Evolutionary conservation across 2,113 vertebrate genomes (phyloP).

Genomic region (Hiodon alosoides): DNA sequence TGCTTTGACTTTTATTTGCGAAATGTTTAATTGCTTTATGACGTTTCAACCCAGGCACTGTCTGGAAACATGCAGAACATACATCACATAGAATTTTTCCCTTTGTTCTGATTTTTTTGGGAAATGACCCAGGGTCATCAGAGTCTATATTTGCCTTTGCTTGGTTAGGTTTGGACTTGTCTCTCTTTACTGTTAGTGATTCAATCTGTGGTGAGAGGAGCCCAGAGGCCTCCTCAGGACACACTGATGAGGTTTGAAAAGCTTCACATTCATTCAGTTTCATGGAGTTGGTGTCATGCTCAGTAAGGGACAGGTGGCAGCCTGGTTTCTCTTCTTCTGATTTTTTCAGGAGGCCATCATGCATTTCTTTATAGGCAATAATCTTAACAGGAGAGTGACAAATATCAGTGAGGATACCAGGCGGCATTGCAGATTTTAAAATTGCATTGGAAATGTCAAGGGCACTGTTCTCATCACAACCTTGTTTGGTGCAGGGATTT

Average conservation of each 20-base stretch:
- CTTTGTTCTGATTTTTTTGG: conserved; percentile 37
- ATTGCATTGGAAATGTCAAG: conserved; percentile 5
- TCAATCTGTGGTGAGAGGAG: conserved; percentile 33
- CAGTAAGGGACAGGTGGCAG: conserved; percentile 28
- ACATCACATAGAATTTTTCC: conserved; percentile 74
- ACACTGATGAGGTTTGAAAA: conserved; percentile 42
- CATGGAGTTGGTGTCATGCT: conserved; percentile 24
- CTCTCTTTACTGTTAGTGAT: conserved; percentile 35
- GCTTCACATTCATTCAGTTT: conserved; percentile 42
- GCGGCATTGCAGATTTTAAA: conserved; percentile 17
- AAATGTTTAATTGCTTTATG: conserved; percentile 89
- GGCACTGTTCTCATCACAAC: conserved; percentile 19
- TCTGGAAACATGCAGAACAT: conserved; percentile 80
- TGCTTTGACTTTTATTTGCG: conserved; percentile 40
- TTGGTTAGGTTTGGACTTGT: conserved; percentile 36
- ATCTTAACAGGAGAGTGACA: conserved; percentile 38
- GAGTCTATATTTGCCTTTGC: conserved; percentile 37
- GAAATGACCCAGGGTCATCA: conserved; percentile 43
- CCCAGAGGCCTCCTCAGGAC: conserved; percentile 39
- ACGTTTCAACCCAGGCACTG: conserved; percentile 81
- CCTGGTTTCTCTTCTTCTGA: conserved; percentile 35
- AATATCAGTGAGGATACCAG: conserved; percentile 33
- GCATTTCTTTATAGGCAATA: conserved; percentile 37
- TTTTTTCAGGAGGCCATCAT: conserved; percentile 43
- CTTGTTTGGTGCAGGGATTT: no score